phyloP scores from a whole-genome alignment of 2,113 vertebrate species.

The Plestiodon gilberti region DNA sequence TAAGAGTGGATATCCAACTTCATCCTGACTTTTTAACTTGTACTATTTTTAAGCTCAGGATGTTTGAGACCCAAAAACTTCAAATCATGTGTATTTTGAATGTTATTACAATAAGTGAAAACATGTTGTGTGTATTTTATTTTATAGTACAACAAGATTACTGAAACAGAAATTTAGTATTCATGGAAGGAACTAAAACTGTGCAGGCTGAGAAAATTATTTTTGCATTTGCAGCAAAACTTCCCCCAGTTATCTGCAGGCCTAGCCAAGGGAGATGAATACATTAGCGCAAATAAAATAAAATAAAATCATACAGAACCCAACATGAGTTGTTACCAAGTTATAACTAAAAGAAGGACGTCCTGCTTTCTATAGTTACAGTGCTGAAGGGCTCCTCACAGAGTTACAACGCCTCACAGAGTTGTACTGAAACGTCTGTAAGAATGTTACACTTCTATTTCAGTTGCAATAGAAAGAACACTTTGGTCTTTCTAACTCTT shows the following conservation, averaged over 20 bases:
- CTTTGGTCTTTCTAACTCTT: neutral
- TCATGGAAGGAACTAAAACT: neutral
- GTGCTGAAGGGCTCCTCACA: neutral
- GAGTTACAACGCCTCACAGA: no score
- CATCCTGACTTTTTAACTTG: neutral
- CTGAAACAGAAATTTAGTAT: neutral
- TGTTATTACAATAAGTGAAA: neutral
- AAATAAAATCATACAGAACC: neutral
- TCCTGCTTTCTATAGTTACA: neutral
- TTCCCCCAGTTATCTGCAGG: neutral
- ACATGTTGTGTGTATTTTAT: no score
- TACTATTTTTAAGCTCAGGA: neutral
- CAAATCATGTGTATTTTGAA: neutral
- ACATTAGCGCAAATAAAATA: neutral
- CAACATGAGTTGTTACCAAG: neutral
- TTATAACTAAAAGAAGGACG: neutral
- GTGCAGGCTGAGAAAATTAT: slow-evolving; percentile 5
- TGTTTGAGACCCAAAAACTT: neutral
- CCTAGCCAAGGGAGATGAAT: slow-evolving; percentile 17
- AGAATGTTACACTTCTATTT: neutral
- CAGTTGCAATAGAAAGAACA: neutral
- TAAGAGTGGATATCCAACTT: neutral
- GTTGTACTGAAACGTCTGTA: neutral
- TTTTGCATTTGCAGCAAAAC: slow-evolving; percentile 1
- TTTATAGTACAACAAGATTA: neutral